These are phyloP conservation scores for Aspiorhynchus laticeps DNA, from an alignment of 2,113 vertebrate genomes.

Conservation along the genomic window DNA sequence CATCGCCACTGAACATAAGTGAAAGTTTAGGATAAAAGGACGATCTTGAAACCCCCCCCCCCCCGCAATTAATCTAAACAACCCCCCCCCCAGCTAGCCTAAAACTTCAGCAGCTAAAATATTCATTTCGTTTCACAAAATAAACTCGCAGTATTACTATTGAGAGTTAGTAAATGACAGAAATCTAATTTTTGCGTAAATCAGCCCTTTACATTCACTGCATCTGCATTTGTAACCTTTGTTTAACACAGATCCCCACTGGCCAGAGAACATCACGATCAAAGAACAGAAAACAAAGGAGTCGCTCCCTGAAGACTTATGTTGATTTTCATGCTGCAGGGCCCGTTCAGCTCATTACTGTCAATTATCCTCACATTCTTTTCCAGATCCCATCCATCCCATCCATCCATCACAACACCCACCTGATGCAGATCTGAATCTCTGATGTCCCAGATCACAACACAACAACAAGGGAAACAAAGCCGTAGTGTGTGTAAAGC, in stretches of 20 bases:
- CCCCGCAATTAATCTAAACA: background rate
- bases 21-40: background rate
- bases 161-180: background rate
- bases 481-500: background rate
- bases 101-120: background rate
- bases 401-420: background rate
- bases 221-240: background rate
- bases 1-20: background rate
- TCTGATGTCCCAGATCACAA: conserved; percentile 1
- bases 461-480: background rate
- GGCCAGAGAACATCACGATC: background rate
- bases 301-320: background rate
- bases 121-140: background rate
- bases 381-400: background rate
- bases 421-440: background rate
- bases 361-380: conserved; percentile 6
- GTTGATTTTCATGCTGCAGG: conserved; percentile 8
- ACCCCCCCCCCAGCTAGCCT: background rate
- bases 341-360: conserved; percentile 12
- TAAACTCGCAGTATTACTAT: background rate
- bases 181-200: background rate
- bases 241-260: background rate
- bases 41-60: too few relatives aligned
- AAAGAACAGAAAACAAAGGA: background rate
- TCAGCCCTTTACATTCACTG: background rate